Percentiles rank a stretch among this genome's conserved stretches.
These are phyloP conservation scores for Micrasema minimum DNA, from an alignment of 1,140 invertebrate species.

Conservation along the genomic window DNA sequence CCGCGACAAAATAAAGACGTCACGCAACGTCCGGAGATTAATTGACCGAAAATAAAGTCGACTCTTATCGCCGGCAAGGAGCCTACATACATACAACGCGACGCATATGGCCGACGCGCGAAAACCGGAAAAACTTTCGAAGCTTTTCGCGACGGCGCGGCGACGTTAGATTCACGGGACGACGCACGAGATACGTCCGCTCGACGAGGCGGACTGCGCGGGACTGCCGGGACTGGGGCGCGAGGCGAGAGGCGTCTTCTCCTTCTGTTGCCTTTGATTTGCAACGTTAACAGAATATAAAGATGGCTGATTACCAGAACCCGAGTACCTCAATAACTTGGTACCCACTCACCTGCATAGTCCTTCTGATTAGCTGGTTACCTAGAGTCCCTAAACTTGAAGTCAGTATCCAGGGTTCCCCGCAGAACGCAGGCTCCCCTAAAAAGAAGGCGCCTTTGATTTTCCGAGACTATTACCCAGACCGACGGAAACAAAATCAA, in stretches of 20 bases:
- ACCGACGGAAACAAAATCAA: not conserved
- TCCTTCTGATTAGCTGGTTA: not conserved
- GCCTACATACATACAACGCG: not conserved
- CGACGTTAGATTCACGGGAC: constrained; percentile 5
- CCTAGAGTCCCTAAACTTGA: no score
- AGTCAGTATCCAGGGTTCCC: no score
- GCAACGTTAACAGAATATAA: constrained; percentile 11
- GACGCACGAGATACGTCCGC: constrained; percentile 54
- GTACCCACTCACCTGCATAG: not conserved
- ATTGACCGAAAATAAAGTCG: constrained; percentile 22
- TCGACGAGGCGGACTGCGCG: constrained; percentile 64
- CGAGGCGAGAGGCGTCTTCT: constrained; percentile 52
- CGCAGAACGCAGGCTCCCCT: not conserved
- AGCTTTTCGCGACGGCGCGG: constrained; percentile 9
- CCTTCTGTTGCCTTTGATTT: constrained; percentile 28
- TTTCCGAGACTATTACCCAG: not conserved
- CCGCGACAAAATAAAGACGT: constrained; percentile 27
- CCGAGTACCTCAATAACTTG: no score
- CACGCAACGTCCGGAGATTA: constrained; percentile 34
- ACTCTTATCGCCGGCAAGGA: constrained; percentile 31
- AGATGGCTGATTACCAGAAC: not conserved
- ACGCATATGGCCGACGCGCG: constrained; percentile 46
- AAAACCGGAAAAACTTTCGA: constrained; percentile 45
- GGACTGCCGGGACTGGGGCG: constrained; percentile 59
- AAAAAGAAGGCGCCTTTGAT: not conserved